Percentiles rank a stretch among this genome's conserved stretches.
phyloP scores from a whole-genome alignment of 2,113 vertebrate genomes.

The Hiodon tergisus region DNA sequence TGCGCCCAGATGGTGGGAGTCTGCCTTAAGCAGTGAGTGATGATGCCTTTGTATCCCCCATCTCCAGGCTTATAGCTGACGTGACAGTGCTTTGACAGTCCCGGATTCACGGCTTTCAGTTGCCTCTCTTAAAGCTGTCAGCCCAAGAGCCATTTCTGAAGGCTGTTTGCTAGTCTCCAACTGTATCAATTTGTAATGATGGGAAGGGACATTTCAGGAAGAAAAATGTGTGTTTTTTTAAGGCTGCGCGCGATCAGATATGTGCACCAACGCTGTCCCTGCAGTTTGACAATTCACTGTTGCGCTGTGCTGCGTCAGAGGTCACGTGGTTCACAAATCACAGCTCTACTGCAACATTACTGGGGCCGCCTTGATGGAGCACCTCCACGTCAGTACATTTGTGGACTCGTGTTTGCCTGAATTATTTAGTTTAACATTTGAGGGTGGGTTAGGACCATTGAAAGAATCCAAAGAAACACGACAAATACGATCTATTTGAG shows the following conservation, averaged over 20 bases:
- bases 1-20: neutral
- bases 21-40: neutral
- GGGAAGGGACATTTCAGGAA: neutral
- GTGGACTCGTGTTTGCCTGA: no score
- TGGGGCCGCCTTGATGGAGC: no score
- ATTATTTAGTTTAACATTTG: no score
- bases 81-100: constrained; percentile 22
- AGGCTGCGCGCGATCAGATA: neutral
- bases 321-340: neutral
- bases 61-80: constrained; percentile 7
- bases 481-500: neutral
- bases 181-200: constrained; percentile 19
- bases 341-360: neutral
- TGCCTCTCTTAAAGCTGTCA: constrained; percentile 20
- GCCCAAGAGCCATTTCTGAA: constrained; percentile 3
- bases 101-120: neutral
- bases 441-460: neutral
- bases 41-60: neutral
- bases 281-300: neutral
- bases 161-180: neutral
- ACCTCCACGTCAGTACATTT: no score
- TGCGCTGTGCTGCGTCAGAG: neutral
- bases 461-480: neutral
- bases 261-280: neutral
- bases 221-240: neutral